A percentile compares a stretch with the other conserved stretches of the same genome.
These are phyloP conservation scores for Corythornis leucogaster DNA, from an alignment of 2,797 vertebrate species.

Conservation along the genomic window DNA sequence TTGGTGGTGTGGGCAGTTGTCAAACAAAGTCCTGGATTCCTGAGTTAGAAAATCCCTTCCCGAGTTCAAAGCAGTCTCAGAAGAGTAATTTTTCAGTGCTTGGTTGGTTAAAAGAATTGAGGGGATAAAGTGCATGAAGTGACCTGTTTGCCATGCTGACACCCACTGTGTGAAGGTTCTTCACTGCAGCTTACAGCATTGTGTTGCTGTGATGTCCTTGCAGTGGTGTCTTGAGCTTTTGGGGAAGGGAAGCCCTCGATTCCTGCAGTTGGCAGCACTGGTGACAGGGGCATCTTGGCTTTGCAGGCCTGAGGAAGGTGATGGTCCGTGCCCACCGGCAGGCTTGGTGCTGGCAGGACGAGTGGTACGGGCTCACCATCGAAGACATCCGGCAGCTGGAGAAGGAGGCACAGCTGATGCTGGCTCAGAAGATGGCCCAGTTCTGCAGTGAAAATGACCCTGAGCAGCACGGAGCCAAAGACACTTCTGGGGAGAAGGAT, in stretches of 20 bases:
- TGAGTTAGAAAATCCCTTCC: not conserved
- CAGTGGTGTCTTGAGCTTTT: not conserved
- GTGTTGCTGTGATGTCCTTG: not conserved
- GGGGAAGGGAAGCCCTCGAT: accelerated
- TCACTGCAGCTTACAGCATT: not conserved
- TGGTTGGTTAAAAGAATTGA: not conserved
- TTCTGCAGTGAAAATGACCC: constrained; percentile 85
- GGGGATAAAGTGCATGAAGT: not conserved
- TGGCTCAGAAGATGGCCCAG: constrained; percentile 97
- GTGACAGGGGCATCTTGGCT: not conserved
- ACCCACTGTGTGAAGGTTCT: not conserved
- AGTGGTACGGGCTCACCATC: constrained; percentile 96
- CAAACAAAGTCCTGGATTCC: not conserved
- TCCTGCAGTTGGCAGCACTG: not conserved
- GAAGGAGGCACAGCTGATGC: constrained; percentile 93
- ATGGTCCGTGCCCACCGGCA: constrained; percentile 97
- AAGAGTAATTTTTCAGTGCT: not conserved
- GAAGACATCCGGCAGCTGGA: constrained; percentile 95
- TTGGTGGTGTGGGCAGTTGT: not conserved
- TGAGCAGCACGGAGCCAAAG: constrained; percentile 77
- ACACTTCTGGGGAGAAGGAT: constrained; percentile 77
- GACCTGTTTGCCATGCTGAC: not conserved
- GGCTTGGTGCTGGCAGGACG: constrained; percentile 99
- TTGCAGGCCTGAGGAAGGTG: constrained; percentile 92
- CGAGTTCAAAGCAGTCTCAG: not conserved